Base-by-base conservation (phyloP, 2,888 invertebrate genomes). In the Atethmia centrago region DNA sequence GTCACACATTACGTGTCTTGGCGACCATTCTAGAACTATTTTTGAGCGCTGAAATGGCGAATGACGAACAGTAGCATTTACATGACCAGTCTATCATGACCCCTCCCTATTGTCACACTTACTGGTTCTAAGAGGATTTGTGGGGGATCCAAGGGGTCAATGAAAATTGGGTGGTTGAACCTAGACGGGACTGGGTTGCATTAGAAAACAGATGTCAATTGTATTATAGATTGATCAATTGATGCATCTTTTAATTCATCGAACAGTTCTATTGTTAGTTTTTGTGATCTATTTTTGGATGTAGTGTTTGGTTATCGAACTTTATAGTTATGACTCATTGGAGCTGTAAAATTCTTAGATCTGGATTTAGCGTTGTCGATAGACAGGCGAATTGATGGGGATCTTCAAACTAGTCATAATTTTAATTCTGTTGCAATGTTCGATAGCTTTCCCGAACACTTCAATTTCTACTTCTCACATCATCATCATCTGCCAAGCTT, bases 41-140 rank as follows among this genome's bases (percentile, higher is more conserved):
- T 95, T 91, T 92, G 93, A 87, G 78, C 93, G 88, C 89, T 90
- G 89, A 89, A 92, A 93, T 91, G 90, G 87, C 91, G 90, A 88
- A 92, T 93, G 92, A 94, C 94, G 92, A 92, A 89, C 91, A 63
- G 75, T 85, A 85, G 79, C 85, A 84, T 82, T 83, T 72, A 79
- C 73, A 74, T 78, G 75, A 83, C 90, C 89, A 90, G 64, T 72
- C 12, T 80, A 28, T 78, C n/a, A 53, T 56, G 64, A 74, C 64
- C 81, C 51, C 68, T 63, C 73, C 10, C 66, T 1, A 61, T 3
- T 49, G 58, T 21, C 21, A 63, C 49, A 59, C 25, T 55, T 9
- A 9, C 12, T 8, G 9, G 49, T 56, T 21, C 21, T 9, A 40
- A 49, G 71, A 61, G 68, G 62, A 66, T 67, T 63, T 42, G 10